A percentile compares a stretch with the other conserved stretches of the same genome.
phyloP scores from a whole-genome alignment of 2,113 vertebrate species.

The Calyptommatus sinebrachiatus region DNA sequence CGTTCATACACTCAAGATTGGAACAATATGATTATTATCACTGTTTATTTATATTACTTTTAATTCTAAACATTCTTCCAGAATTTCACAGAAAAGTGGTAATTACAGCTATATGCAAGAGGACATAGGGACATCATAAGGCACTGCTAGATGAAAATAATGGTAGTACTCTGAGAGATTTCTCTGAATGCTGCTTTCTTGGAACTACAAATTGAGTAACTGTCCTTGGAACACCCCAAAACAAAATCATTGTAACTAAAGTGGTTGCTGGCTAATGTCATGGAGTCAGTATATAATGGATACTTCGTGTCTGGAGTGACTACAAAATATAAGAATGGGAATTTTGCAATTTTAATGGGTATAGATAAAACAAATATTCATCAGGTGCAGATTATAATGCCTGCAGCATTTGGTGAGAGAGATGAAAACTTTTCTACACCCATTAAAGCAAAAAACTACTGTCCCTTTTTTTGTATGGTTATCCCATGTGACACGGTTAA shows the following conservation, averaged over 20 bases:
- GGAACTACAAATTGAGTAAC: not conserved
- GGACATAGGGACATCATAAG: not conserved
- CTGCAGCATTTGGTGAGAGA: no score
- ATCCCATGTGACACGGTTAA: no score
- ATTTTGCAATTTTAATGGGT: no score
- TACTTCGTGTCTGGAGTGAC: no score
- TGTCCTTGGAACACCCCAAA: not conserved
- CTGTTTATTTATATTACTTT: not conserved
- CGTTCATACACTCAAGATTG: not conserved
- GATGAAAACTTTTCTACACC: no score
- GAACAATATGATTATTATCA: not conserved
- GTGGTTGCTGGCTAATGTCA: not conserved
- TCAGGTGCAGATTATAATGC: no score
- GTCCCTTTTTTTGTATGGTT: no score
- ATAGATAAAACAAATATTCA: no score
- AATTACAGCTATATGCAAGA: not conserved
- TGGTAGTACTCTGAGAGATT: not conserved
- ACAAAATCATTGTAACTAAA: no score
- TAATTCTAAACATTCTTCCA: not conserved
- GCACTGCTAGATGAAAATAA: not conserved
- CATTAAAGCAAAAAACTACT: no score
- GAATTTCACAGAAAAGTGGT: not conserved
- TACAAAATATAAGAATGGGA: no score
- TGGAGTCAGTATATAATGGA: not conserved
- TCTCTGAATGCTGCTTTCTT: not conserved